Evolutionary conservation across 2,797 vertebrate genomes (phyloP).

Genomic region (Cetoscarus ocellatus): DNA sequence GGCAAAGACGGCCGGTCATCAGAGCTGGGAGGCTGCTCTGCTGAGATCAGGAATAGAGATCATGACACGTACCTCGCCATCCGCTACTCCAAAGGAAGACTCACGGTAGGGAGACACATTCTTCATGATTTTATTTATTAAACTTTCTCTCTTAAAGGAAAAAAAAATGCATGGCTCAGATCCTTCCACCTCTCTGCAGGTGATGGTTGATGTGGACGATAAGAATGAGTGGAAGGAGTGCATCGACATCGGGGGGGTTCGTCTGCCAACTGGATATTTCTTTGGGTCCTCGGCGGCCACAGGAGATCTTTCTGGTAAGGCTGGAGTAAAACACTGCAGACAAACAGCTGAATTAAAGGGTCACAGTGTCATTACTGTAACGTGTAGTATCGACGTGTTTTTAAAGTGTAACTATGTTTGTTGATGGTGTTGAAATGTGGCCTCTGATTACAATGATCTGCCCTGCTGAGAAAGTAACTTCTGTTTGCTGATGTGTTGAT

Average conservation of each 20-base stretch:
- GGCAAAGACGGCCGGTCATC: slow-evolving; percentile 93
- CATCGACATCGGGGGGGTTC: slow-evolving; percentile 94
- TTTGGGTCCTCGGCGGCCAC: slow-evolving; percentile 97
- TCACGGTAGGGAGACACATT: slow-evolving; percentile 87
- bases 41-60: slow-evolving; percentile 93
- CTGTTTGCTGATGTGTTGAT: neutral
- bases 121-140: too few relatives aligned
- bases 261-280: slow-evolving; percentile 95
- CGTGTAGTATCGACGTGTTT: too few relatives aligned
- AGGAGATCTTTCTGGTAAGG: slow-evolving; percentile 95
- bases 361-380: too few relatives aligned
- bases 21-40: slow-evolving; percentile 94
- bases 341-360: neutral
- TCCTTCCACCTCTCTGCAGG: slow-evolving; percentile 70
- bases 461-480: too few relatives aligned
- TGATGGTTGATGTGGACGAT: slow-evolving; percentile 96
- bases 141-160: neutral
- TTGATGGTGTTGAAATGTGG: too few relatives aligned
- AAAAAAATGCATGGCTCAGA: neutral
- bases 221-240: slow-evolving; percentile 98
- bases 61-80: slow-evolving; percentile 96
- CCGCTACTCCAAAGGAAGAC: slow-evolving; percentile 93
- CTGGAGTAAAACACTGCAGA: neutral
- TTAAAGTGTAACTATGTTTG: too few relatives aligned
- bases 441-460: too few relatives aligned